phyloP scores from a whole-genome alignment of 2,888 invertebrate species.

The Coenonympha glycerion region DNA sequence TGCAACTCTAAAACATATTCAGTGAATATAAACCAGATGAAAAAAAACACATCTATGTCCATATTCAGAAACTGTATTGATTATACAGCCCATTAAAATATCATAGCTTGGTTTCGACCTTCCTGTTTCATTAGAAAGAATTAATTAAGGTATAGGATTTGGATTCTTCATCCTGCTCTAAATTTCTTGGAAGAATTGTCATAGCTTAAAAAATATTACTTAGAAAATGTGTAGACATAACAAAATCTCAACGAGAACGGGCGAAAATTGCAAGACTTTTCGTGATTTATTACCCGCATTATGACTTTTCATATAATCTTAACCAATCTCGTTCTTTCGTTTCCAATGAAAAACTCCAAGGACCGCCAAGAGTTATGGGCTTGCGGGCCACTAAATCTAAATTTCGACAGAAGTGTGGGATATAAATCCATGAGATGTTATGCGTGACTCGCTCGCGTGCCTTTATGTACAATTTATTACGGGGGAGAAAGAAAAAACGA shows the following conservation, averaged over 20 bases:
- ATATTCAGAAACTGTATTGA: no score
- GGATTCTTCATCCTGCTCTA: no score
- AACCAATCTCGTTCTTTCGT: conserved; percentile 37
- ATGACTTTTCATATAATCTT: conserved; percentile 31
- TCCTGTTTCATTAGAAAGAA: no score
- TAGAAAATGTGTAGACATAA: no score
- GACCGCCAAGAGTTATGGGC: conserved; percentile 51
- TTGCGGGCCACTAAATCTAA: conserved; percentile 72
- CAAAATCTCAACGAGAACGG: no score
- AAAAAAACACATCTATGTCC: no score
- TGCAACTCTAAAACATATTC: background rate
- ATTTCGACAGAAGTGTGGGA: conserved; percentile 72
- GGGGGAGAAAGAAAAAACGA: conserved; percentile 52
- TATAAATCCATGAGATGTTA: conserved; percentile 72
- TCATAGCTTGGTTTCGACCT: no score
- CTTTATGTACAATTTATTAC: conserved; percentile 69
- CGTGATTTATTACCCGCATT: conserved; percentile 8
- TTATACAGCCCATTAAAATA: no score
- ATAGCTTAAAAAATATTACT: no score
- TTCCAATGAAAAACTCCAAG: conserved; percentile 42
- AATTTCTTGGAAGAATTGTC: no score
- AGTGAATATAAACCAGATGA: no score
- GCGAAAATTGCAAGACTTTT: background rate
- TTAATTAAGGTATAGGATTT: no score
- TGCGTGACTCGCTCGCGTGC: conserved; percentile 68